Conservation (phyloP, 2,113 vertebrate species). For the Chaenocephalus aceratus region DNA sequence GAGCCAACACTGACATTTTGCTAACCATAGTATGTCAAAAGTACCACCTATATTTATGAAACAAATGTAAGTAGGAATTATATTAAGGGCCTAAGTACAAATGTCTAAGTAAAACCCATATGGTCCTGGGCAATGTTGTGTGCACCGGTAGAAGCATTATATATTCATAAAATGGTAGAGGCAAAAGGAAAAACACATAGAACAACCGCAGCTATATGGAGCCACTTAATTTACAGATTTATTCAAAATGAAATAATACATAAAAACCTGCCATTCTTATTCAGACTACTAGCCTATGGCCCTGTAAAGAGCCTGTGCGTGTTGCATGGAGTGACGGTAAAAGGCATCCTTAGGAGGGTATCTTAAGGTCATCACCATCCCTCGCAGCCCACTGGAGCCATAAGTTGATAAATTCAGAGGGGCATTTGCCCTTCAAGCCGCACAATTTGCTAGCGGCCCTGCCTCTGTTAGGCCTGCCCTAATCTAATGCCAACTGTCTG, state of each 20-base stretch:
- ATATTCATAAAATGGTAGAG: slow-evolving; percentile 2
- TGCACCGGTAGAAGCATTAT: slow-evolving; percentile 9
- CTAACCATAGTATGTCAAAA: neutral
- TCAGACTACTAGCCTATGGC: slow-evolving; percentile 51
- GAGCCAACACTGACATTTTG: neutral
- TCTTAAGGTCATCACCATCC: slow-evolving; percentile 84
- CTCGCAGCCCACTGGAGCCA: slow-evolving; percentile 78
- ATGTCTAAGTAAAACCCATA: neutral
- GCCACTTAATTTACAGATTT: slow-evolving; percentile 46
- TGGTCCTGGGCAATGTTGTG: neutral
- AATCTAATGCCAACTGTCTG: slow-evolving; percentile 87
- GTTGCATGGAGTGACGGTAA: slow-evolving; percentile 68
- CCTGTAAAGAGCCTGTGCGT: slow-evolving; percentile 50
- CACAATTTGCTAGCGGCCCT: slow-evolving; percentile 82
- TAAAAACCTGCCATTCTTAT: slow-evolving; percentile 19
- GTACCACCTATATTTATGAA: too few species aligned
- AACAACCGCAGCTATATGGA: slow-evolving; percentile 18
- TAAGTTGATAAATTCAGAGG: slow-evolving; percentile 85
- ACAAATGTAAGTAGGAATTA: too few species aligned
- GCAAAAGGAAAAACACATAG: slow-evolving; percentile 2
- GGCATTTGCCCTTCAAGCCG: slow-evolving; percentile 86
- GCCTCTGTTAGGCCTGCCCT: slow-evolving; percentile 79
- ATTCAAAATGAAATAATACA: slow-evolving; percentile 53
- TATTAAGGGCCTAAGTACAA: neutral
- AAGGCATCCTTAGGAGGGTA: slow-evolving; percentile 80